These are phyloP conservation scores for Hyposoter didymator DNA, from an alignment of 2,888 invertebrate genomes.

Conservation along the genomic window DNA sequence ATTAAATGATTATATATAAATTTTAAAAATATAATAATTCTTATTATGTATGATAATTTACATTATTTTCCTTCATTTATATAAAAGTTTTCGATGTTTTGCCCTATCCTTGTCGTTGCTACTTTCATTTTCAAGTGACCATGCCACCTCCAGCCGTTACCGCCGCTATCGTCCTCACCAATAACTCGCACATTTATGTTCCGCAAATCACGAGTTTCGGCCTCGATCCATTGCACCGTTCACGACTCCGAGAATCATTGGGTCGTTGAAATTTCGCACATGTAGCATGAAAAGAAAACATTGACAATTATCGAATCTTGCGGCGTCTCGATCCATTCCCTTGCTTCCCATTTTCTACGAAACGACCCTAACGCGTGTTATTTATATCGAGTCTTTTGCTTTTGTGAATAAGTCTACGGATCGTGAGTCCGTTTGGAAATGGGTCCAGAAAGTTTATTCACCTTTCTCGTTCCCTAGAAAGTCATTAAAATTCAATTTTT, in stretches of 20 bases:
- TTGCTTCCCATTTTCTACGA: background rate
- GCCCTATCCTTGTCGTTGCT: conserved; percentile 20
- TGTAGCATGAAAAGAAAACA: background rate
- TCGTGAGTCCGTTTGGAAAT: background rate
- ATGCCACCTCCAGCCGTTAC: background rate
- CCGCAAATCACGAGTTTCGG: background rate
- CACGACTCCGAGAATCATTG: background rate
- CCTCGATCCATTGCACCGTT: background rate
- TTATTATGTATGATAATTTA: conserved; percentile 36
- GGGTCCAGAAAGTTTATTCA: conserved; percentile 36
- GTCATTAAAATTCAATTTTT: background rate
- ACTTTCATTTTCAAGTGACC: conserved; percentile 4
- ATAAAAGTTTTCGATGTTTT: conserved; percentile 38
- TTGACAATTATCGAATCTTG: background rate
- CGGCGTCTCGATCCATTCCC: background rate
- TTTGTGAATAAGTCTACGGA: conserved; percentile 10
- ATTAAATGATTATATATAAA: conserved; percentile 23
- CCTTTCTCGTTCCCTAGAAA: conserved; percentile 7
- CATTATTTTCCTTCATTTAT: conserved; percentile 23
- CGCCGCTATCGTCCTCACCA: conserved; percentile 3
- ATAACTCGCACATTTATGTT: background rate
- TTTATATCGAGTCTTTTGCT: background rate
- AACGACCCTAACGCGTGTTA: background rate
- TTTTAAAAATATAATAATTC: conserved; percentile 29
- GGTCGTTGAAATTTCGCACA: background rate